Base-by-base conservation (phyloP, 2,888 invertebrate species). In the Lacanobia oleracea region DNA sequence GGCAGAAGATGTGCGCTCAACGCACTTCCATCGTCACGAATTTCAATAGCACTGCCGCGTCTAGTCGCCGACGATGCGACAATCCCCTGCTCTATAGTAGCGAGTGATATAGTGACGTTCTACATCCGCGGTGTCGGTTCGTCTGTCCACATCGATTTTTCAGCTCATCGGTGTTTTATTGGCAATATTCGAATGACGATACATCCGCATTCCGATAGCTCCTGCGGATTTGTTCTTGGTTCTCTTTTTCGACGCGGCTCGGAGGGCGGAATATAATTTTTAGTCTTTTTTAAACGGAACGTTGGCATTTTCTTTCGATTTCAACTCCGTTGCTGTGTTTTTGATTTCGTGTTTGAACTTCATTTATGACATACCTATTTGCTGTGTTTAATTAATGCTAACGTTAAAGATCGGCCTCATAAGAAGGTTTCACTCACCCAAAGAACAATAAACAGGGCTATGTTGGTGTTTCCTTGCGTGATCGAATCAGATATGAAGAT, bases 121-220 rank as follows among this genome's bases (percentile, higher is more conserved):
- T 81, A 79, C 72, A 81, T 85, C 63, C 72, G 63, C 75, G 75
- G 71, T 85, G 85, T 86, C 86, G 86, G 84, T 90, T 92, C 92
- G 95, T 95, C 95, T 95, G 95, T 94, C 95, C 93, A 93, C 94
- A 95, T 96, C 95, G 95, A 96, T 96, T 96, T 96, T 95, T 95
- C 95, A 94, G 93, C 92, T 95, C 95, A 95, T 85, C 93, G 95
- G 91, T 88, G 95, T 95, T 95, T 95, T 95, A 95, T 95, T 95
- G 95, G 86, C 94, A 94, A 94, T 95, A 94, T 94, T 93, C 91
- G 93, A 92, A 92, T 94, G 93, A 92, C 90, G 88, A 90, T 89
- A 88, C 88, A 89, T 89, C 87, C 91, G 88, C 82, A 86, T 89
- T 89, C 85, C 85, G 86, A 85, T 86, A 84, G 84, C 87, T 79